Base-by-base conservation (phyloP, 2,888 invertebrate species). In the Stenotaenia linearis region DNA sequence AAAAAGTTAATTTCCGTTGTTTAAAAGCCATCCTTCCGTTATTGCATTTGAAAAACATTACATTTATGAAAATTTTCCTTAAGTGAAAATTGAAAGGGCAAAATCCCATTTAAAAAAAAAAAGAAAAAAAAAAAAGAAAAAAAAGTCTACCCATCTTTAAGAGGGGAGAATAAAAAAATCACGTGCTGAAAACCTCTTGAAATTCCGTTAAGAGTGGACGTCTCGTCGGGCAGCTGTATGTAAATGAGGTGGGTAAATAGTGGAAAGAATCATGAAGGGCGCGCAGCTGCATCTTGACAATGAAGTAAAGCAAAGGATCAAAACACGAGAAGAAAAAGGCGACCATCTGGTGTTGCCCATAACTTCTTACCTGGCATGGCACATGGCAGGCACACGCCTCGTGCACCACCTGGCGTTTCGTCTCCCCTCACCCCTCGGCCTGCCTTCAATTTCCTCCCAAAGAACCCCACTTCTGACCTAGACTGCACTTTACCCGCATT, bases 351-450 rank as follows among this genome's bases (percentile, higher is more conserved):
- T n/a, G 50, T 12, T 28, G 25, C 69, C 69, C 10, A 69, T 69
- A 69, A 69, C 69, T 69, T 69, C 69, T 69, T 69, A 69, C 28
- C 25, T 50, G 9, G 30, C n/a, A n/a, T 40, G 78, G 78, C 78
- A 78, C 61, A 61, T 78, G 78, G 78, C 78, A 78, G 78, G 78
- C 78, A 78, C 78, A 40, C 78, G 78, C 78, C 78, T 30, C 56
- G 56, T 56, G 45, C 35, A 35, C 78, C 77, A 77, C 75, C 75
- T 75, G 75, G 75, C 12, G 75, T 28, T 25, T 28, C 28, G 10
- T 28, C 69, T 25, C 69, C 69, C 61, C 28, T 1, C 4, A 69
- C 28, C 69, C 69, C 69, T 4, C 5, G 5, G 69, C 12, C 9
- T 69, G 7, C 25, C 23, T 15, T 28, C 23, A 69, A 23, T 69